phyloP scores from a whole-genome alignment of 2,888 invertebrate genomes.

The Nematopogon swammerdamellus region DNA sequence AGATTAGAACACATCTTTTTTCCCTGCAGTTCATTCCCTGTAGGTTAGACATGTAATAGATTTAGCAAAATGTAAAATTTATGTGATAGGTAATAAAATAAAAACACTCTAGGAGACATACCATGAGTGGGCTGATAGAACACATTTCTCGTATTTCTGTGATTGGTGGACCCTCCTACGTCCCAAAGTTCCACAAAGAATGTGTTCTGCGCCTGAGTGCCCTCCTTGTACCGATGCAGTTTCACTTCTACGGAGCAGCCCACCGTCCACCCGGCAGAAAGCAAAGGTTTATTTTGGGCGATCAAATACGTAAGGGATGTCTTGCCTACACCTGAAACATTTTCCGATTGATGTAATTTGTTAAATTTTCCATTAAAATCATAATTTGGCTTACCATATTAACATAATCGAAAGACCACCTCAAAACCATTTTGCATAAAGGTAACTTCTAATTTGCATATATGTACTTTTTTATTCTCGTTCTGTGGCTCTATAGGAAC shows the following conservation, averaged over 20 bases:
- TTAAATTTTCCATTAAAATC: not conserved
- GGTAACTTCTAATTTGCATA: no score
- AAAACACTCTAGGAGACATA: no score
- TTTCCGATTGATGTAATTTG: not conserved
- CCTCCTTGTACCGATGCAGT: constrained; percentile 92
- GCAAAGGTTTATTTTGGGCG: constrained; percentile 80
- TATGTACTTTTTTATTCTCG: no score
- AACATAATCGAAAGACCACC: no score
- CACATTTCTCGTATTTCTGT: constrained; percentile 88
- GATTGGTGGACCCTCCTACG: constrained; percentile 91
- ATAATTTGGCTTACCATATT: not conserved
- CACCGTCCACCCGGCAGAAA: constrained; percentile 91
- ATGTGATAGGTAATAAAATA: no score
- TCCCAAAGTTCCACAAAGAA: constrained; percentile 97
- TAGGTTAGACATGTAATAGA: no score
- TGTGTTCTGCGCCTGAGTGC: constrained; percentile 85
- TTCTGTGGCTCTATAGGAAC: no score
- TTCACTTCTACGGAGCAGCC: constrained; percentile 96
- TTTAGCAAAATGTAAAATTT: no score
- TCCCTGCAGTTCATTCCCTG: no score
- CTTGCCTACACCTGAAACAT: constrained; percentile 86
- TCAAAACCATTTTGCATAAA: no score
- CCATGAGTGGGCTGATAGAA: constrained; percentile 95
- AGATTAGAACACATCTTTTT: no score
- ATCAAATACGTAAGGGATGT: constrained; percentile 91